phyloP scores from a whole-genome alignment of 2,797 vertebrate species.

The Anas flavirostris region DNA sequence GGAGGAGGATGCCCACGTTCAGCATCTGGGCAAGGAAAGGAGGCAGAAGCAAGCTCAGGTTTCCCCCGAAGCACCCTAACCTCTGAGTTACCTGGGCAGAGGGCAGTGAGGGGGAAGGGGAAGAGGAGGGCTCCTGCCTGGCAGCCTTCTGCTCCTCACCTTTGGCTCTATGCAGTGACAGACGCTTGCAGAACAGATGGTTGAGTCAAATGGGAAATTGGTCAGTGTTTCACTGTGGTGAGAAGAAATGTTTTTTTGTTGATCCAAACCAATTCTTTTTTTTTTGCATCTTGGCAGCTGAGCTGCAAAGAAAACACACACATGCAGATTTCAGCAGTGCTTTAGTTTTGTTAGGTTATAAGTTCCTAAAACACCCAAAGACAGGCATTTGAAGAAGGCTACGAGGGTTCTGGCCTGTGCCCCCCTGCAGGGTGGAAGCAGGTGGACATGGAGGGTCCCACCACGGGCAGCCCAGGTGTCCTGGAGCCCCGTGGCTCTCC shows the following conservation, averaged over 20 bases:
- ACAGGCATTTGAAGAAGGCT: neutral
- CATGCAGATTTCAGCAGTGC: neutral
- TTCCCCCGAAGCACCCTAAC: neutral
- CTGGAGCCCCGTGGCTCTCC: neutral
- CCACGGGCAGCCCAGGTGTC: rapidly evolving
- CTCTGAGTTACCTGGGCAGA: neutral
- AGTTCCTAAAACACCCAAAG: neutral
- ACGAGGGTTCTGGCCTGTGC: neutral
- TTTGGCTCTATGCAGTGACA: neutral
- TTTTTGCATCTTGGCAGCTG: neutral
- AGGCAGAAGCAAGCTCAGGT: neutral
- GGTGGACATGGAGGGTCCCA: neutral
- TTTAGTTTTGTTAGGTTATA: neutral
- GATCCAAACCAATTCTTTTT: neutral
- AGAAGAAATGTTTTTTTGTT: neutral
- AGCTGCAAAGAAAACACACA: neutral
- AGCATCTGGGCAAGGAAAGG: neutral
- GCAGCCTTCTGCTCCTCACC: neutral
- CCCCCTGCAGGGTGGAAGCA: neutral
- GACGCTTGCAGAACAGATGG: neutral
- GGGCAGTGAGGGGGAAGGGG: neutral
- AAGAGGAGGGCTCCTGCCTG: neutral
- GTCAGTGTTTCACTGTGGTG: neutral
- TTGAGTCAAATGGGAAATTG: neutral
- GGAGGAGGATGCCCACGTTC: neutral